Evolutionary conservation across 2,797 vertebrate species (phyloP).

Genomic region (Lepilemur septentrionalis): DNA sequence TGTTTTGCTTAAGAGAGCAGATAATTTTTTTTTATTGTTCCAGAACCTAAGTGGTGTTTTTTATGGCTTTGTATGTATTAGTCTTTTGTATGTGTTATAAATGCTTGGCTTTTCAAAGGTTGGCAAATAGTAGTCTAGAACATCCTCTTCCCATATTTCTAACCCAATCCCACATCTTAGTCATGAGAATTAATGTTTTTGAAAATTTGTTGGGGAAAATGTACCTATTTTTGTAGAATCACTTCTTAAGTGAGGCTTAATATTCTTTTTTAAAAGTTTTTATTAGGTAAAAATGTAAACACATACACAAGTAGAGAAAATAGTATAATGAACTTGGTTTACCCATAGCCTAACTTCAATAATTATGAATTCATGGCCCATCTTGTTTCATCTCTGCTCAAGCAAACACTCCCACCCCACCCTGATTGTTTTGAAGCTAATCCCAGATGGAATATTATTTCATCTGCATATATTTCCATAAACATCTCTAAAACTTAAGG

Average conservation of each 20-base stretch:
- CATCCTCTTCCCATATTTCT: not conserved
- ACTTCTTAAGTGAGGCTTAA: not conserved
- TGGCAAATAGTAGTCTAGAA: not conserved
- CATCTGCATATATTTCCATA: not conserved
- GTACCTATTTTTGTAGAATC: not conserved
- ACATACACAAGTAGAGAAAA: not conserved
- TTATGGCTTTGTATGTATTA: not conserved
- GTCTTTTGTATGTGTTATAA: not conserved
- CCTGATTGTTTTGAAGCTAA: not conserved
- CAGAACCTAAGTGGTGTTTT: not conserved
- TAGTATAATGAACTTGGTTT: not conserved
- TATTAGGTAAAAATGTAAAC: not conserved
- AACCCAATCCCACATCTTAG: not conserved
- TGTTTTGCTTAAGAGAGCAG: conserved; percentile 2
- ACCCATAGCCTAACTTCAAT: not conserved
- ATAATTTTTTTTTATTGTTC: not conserved
- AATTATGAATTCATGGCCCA: not conserved
- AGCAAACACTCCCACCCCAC: rapidly evolving
- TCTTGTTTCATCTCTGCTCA: not conserved
- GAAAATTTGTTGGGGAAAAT: not conserved
- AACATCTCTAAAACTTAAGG: not conserved
- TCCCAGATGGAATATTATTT: not conserved
- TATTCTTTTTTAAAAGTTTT: not conserved
- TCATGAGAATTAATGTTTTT: not conserved
- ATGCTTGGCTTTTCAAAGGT: not conserved